Base-by-base conservation (phyloP, 2,888 invertebrate genomes). In the Mesoligia furuncula region DNA sequence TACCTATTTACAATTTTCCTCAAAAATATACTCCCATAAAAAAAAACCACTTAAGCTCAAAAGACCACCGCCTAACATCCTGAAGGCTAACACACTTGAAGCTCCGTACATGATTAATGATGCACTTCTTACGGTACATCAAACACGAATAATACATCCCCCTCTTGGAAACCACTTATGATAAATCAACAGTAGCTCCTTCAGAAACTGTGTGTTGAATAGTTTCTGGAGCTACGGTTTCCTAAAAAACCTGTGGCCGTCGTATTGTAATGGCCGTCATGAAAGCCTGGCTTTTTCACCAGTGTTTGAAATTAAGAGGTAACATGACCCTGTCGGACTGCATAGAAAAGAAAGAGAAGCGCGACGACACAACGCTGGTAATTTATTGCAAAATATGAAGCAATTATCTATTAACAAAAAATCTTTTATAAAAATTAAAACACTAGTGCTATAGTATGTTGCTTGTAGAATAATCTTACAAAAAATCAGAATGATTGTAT, bases 91-190 rank as follows among this genome's bases (percentile, higher is more conserved):
- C 69, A 67, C 51, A 72, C 73, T 62, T 64, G 54, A 74, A 76
- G 59, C 76, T 84, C 31, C 57, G 64, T 36, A 68, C 42, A 71
- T 84, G 85, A 85, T 87, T 82, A 80, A 87, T 87, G 84, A 73
- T 82, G 61, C 61, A 77, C 69, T 77, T 73, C 36, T 76, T 74
- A 74, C 73, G 75, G 80, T 78, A 87, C 82, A 84, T 84, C 76
- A 75, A 81, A 78, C 83, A 72, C 73, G 75, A 81, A 85, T 73
- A 79, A 72, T 57, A 65, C 57, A 48, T 59, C 71, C 61, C 75
- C 42, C 59, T 57, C 74, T 70, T 48, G 59, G 73, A 27, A n/a
- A 77, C 71, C 59, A 73, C 77, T 83, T 75, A 76, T 69, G 66
- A 81, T 70, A 67, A 67, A 85, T 85, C 73, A 75, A 85, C 81